phyloP scores from a whole-genome alignment of 2,888 invertebrate genomes.

The Tinea trinotella region DNA sequence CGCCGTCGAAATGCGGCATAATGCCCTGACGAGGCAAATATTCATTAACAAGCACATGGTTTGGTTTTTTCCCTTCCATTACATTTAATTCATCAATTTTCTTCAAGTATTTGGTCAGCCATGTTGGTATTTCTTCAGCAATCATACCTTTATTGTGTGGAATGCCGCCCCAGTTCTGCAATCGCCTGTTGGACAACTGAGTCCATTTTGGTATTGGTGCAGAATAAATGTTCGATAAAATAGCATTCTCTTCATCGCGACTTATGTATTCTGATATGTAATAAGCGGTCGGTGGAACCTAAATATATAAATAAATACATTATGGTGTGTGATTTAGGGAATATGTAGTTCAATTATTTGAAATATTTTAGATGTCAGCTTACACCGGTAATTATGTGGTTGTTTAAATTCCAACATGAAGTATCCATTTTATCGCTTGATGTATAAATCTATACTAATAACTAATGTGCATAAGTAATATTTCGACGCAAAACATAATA shows the following conservation, averaged over 20 bases:
- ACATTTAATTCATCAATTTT: slow-evolving; percentile 78
- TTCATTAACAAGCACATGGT: slow-evolving; percentile 96
- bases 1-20: slow-evolving; percentile 97
- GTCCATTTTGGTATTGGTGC: slow-evolving; percentile 98
- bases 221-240: slow-evolving; percentile 81
- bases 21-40: slow-evolving; percentile 95
- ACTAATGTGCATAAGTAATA: no score
- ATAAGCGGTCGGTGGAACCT: slow-evolving; percentile 76
- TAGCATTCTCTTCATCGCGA: slow-evolving; percentile 77
- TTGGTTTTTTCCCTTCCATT: slow-evolving; percentile 83
- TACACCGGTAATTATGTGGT: slow-evolving; percentile 29
- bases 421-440: no score
- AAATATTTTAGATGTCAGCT: slow-evolving; percentile 23
- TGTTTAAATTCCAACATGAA: slow-evolving; percentile 24
- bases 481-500: no score
- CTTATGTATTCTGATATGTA: slow-evolving; percentile 93
- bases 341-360: background rate
- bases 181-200: slow-evolving; percentile 86
- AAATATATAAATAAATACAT: slow-evolving; percentile 20
- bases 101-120: slow-evolving; percentile 82
- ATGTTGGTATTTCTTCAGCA: slow-evolving; percentile 88
- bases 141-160: slow-evolving; percentile 96
- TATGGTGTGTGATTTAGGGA: background rate
- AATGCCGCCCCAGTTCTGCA: slow-evolving; percentile 98
- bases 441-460: no score